Evolutionary conservation across 2,888 invertebrate genomes (phyloP), one percentile per base, ranked within the genome.

Genomic region (Ormia ochracea): DNA sequence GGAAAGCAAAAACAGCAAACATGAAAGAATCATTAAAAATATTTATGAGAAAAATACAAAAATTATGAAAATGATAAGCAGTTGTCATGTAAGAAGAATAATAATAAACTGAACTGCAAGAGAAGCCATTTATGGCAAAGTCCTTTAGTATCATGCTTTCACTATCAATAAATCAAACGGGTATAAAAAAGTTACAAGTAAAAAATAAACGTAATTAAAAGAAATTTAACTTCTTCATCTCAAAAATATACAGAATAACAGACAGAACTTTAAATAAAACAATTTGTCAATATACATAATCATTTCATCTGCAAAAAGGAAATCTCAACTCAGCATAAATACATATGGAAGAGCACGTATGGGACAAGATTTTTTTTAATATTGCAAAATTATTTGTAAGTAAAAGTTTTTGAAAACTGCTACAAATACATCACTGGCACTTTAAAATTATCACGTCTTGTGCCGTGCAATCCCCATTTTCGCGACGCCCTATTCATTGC

Each of bases 1-100:
- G 9, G 21, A 2, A 31, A 45, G 10, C 21, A 36, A 38, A 41
- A 41, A 66, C 38, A 19, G 14, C 58, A 59, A 41, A 59, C 21
- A 54, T 31, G 5, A 75, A 59, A 74, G 31, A 58, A 66, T 31
- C 26, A 59, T 66, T 74, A 63, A 73, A 73, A 63, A 45, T 26
- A 61, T 36, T 56, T 50, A 10, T 14, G 5, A 50, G 26, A 66
- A 52, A 63, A 17, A 61, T 43, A 4, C 17, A 28, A 3, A 28
- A 19, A 43, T 21, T 1, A 43, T 5, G 31, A 61, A 45, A 61
- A 31, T 4, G 45, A 31, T 10, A 45, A 61, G 31, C n/a, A 3
- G 5, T 10, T 59, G 7, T 28, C 31, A 41, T 59, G 31, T 28
- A 17, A 33, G 9, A 26, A 61, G 14, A 12, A 14, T 14, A 41